Evolutionary conservation across 2,888 invertebrate species (phyloP).

Genomic region (Cremastinae sp.): DNA sequence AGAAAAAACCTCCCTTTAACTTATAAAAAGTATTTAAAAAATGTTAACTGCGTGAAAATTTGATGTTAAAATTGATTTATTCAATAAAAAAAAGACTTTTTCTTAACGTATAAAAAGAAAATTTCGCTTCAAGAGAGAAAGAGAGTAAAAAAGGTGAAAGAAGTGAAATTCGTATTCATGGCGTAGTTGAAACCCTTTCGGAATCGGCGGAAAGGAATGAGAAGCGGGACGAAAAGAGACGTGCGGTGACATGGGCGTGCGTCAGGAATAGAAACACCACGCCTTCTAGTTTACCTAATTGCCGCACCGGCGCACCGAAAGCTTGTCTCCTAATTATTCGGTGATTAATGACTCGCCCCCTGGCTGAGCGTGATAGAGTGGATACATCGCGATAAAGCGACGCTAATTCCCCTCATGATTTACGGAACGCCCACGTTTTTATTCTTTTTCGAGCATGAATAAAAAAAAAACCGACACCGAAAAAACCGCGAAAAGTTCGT

Average conservation of each 20-base stretch:
- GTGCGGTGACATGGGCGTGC: conserved; percentile 54
- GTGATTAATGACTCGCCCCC: conserved; percentile 73
- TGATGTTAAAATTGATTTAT: no score
- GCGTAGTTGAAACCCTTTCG: background rate
- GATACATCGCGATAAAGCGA: conserved; percentile 72
- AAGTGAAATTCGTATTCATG: background rate
- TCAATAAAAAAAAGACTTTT: no score
- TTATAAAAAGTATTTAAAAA: no score
- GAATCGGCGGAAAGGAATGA: conserved; percentile 30
- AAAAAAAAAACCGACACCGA: background rate
- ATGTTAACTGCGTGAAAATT: no score
- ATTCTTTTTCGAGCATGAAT: background rate
- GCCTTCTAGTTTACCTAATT: conserved; percentile 79
- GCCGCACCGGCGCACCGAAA: conserved; percentile 74
- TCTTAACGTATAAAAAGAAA: no score
- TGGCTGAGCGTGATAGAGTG: conserved; percentile 64
- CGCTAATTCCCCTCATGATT: conserved; percentile 70
- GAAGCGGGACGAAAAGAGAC: background rate
- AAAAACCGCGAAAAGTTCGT: background rate
- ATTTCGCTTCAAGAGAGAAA: background rate
- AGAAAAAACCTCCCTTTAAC: no score
- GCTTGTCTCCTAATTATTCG: conserved; percentile 79
- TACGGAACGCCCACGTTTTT: conserved; percentile 20
- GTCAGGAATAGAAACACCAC: conserved; percentile 77
- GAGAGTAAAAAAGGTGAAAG: conserved; percentile 2